Evolutionary conservation across 1,140 invertebrate species (phyloP), one percentile per base, ranked within the genome.

Genomic region (Drepana arcuata): DNA sequence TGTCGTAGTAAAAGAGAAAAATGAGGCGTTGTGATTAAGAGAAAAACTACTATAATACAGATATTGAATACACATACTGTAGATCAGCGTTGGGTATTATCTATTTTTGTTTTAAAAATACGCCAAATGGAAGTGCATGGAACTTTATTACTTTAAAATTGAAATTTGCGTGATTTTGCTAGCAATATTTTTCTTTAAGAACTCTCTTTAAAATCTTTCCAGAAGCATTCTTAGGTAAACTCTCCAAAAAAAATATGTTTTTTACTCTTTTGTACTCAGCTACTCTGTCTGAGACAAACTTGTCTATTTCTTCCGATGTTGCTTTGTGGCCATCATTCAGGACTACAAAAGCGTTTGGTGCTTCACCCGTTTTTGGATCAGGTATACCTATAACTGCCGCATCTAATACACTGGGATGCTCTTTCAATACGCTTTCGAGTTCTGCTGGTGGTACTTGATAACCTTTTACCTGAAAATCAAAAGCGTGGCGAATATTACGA

Each of bases 391-490:
- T 79, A 0, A 95, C 92, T 2, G 88, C 91, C 1, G 87, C 90
- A 50, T 94, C 92, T 25, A 64, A 48, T 7, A 95, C 78, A 13
- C 75, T 82, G 2, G 89, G 87, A 78, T 93, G 89, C 29, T 74
- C 83, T 41, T 89, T 77, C 9, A 95, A 56, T 2, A 94, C 18
- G 37, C 84, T 87, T 80, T 95, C 93, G 12, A 95, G 53, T 71
- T 94, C 92, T 0, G 92, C 90, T 15, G 93, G 93, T 7, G 92
- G 81, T 1, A 95, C 92, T 88, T 92, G 75, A 30, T 68, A 80
- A 2, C 77, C 78, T 63, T 80, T 83, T 2, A 75, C 72, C 63
- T 80, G 34, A 29, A 52, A 57, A 25, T 42, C n/a, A n/a, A n/a
- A n/a, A n/a, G n/a, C n/a, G n/a, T n/a, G n/a, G n/a, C n/a, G n/a